Evolutionary conservation across 2,113 vertebrate species (phyloP).

Genomic region (Megaptera novaeangliae): DNA sequence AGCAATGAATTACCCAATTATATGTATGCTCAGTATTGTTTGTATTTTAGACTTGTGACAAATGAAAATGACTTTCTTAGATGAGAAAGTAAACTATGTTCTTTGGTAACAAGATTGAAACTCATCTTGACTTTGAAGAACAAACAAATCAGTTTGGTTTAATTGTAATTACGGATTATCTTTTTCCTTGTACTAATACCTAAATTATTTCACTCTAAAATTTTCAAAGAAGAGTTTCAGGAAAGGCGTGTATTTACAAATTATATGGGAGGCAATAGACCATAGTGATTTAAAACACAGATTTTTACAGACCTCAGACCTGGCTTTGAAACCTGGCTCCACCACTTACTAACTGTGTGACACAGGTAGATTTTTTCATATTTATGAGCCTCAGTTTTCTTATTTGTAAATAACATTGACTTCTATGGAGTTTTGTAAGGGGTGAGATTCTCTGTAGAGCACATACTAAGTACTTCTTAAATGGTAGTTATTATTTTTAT

Average conservation of each 20-base stretch:
- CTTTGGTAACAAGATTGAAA: neutral
- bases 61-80: neutral
- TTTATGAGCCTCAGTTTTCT: neutral
- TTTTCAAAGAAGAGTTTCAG: neutral
- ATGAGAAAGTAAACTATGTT: neutral
- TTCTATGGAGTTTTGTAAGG: neutral
- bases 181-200: neutral
- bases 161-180: neutral
- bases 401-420: neutral
- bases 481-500: neutral
- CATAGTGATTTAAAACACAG: neutral
- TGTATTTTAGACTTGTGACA: neutral
- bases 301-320: neutral
- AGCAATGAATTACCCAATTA: neutral
- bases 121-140: neutral
- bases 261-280: neutral
- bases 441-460: neutral
- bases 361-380: neutral
- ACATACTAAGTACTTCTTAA: neutral
- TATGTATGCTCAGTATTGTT: neutral
- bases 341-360: neutral
- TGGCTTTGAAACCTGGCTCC: neutral
- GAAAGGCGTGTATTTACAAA: neutral
- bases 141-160: slow-evolving; percentile 11
- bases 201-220: neutral